Evolutionary conservation across 1,140 invertebrate species (phyloP).

Genomic region (honey bee (Apis mellifera)): Amel_HAv3.1 CM009933.2:10755001-10755500

Average conservation of each 20-base stretch:
- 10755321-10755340: slow-evolving; percentile 51
- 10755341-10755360: slow-evolving; percentile 23
- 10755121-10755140: not conserved
- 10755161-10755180: slow-evolving; percentile 1
- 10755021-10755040: not conserved
- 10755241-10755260: slow-evolving; percentile 37
- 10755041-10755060: not conserved
- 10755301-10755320: slow-evolving; percentile 40
- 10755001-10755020: no score
- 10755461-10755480: slow-evolving; percentile 75
- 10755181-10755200: no score
- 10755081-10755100: no score
- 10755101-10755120: no score
- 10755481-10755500: slow-evolving; percentile 68
- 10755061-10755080: no score
- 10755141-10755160: no score
- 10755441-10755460: slow-evolving; percentile 73
- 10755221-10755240: slow-evolving; percentile 26
- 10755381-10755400: no score
- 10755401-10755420: slow-evolving; percentile 11
- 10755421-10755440: slow-evolving; percentile 51
- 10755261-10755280: slow-evolving; percentile 7
- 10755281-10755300: not conserved
- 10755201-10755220: slow-evolving; percentile 24
- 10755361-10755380: slow-evolving; percentile 4